Base-by-base conservation (phyloP, 2,113 vertebrate genomes). In the Tupaia tana region DNA sequence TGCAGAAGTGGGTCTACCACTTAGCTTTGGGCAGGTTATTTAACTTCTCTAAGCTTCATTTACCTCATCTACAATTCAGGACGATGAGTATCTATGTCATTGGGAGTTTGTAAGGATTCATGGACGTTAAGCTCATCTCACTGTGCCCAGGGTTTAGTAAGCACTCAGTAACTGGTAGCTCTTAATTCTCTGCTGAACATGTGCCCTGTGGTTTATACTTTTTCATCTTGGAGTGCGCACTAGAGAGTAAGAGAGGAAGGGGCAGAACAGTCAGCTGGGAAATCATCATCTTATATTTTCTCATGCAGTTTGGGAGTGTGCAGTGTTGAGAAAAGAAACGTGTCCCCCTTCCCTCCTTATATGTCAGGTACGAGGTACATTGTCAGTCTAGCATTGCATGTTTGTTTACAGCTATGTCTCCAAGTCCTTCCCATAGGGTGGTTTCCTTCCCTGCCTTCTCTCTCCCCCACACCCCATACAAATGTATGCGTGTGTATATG, bases 221-320 rank as follows among this genome's bases (percentile, higher is more conserved):
- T 61, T 56, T 71, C 66, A 19, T 63, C 31, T 83, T 71, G 54
- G 20, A 34, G n/a, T 87, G 63, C 59, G 27, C 34, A 54, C 22
- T 89, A 56, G 22, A 90, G 43, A 93, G 13, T 13, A 80, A 92
- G 71, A 75, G 34, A 93, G n/a, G 20, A 93, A 93, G 54, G 16
- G 52, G 12, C 73, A 96, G 64, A 79, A 64, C 29, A 24, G 31
- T 66, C 10, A 56, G 16, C 78, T 84, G 52, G 34, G 34, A 89
- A 82, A 52, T 82, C 27, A 54, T 31, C n/a, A 82, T 86, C 16
- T 43, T 83, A 54, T 58, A 54, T 24, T 91, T 93, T 93, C 71
- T 31, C 15, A 31, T 67, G 29, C 82, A 34, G 29, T 90, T 77
- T 43, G 43, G 56, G 15, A 77, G 27, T 90, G 25, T 88, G 8